These are phyloP conservation scores for Lissocephala sabroskyi DNA, from an alignment of 2,888 invertebrate species.

Conservation along the genomic window DNA sequence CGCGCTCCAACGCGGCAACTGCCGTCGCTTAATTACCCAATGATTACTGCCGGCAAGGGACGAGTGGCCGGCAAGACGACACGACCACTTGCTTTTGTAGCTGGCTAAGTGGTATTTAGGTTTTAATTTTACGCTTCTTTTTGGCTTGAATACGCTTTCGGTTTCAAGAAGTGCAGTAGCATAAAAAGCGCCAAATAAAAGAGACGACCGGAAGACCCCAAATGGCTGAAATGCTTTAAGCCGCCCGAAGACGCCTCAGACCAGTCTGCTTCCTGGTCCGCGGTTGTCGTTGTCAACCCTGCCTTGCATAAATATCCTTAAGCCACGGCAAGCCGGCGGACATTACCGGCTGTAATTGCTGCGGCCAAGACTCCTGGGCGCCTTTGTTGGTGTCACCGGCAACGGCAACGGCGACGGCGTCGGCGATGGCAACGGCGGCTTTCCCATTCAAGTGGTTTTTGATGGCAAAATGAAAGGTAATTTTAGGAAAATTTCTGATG, in stretches of 20 bases:
- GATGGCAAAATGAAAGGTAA: slow-evolving; percentile 71
- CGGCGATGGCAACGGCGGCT: too few relatives aligned
- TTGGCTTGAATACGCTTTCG: slow-evolving; percentile 46
- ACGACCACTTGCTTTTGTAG: slow-evolving; percentile 54
- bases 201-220: slow-evolving; percentile 17
- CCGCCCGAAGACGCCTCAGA: slow-evolving; percentile 14
- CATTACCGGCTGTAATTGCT: slow-evolving; percentile 57
- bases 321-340: slow-evolving; percentile 15
- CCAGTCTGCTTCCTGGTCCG: too few relatives aligned
- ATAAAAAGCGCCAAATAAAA: slow-evolving; percentile 9
- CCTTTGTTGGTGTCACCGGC: slow-evolving; percentile 21
- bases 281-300: background rate
- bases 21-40: slow-evolving; percentile 52
- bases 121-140: slow-evolving; percentile 69
- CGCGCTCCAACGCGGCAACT: slow-evolving; percentile 22
- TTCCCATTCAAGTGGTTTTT: slow-evolving; percentile 69
- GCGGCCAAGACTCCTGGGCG: slow-evolving; percentile 25
- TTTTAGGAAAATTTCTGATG: slow-evolving; percentile 59
- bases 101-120: slow-evolving; percentile 67
- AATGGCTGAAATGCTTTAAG: slow-evolving; percentile 37
- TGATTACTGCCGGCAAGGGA: slow-evolving; percentile 43
- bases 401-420: too few relatives aligned
- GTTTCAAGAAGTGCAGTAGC: slow-evolving; percentile 52
- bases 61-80: slow-evolving; percentile 7
- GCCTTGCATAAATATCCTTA: slow-evolving; percentile 1